Evolutionary conservation across 2,113 vertebrate genomes (phyloP).

Genomic region (Regulus satrapa): DNA sequence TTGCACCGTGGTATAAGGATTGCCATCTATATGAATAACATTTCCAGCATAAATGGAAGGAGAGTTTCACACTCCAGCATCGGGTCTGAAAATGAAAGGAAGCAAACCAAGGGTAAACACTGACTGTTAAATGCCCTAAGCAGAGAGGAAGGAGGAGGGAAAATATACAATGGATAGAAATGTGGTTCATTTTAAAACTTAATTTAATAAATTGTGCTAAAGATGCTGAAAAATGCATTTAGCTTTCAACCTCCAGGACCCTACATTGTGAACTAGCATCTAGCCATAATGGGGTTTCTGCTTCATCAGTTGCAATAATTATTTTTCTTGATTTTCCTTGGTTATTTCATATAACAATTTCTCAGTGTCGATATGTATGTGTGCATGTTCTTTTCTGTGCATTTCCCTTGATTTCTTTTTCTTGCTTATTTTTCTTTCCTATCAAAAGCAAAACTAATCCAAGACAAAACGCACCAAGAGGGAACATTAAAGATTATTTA

Average conservation of each 20-base stretch:
- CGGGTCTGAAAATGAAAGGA: neutral
- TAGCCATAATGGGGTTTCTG: constrained; percentile 74
- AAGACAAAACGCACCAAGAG: neutral
- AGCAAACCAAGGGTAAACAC: neutral
- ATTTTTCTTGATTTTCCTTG: constrained; percentile 73
- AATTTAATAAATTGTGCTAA: constrained; percentile 73
- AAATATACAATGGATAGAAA: neutral
- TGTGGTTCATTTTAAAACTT: constrained; percentile 68
- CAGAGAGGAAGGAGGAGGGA: neutral
- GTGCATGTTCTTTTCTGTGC: neutral
- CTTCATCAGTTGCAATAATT: constrained; percentile 74
- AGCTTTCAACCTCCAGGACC: constrained; percentile 43
- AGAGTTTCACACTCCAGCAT: neutral
- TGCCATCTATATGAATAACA: neutral
- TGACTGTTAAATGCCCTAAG: neutral
- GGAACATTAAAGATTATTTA: neutral
- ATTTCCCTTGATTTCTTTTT: neutral
- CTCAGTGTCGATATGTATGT: neutral
- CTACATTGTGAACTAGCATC: constrained; percentile 55
- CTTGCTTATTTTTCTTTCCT: neutral
- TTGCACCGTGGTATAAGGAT: neutral
- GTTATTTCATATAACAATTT: constrained; percentile 64
- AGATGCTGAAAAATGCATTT: constrained; percentile 73
- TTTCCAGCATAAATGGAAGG: neutral
- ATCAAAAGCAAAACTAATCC: neutral